These are phyloP conservation scores for Eupithecia subfuscata DNA, from an alignment of 2,888 invertebrate genomes.

Conservation along the genomic window DNA sequence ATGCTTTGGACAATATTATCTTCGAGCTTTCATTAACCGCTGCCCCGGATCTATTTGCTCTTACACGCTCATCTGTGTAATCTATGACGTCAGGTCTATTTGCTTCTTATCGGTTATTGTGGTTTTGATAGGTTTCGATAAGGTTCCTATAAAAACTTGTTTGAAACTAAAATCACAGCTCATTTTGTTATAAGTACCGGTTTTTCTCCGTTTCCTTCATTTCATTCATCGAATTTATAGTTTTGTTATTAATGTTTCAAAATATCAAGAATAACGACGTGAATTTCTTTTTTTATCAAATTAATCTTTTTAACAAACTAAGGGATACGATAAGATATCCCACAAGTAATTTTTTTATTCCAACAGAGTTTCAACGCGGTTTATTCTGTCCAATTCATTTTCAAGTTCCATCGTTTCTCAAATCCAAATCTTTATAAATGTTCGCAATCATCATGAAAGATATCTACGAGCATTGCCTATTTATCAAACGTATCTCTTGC, in stretches of 20 bases:
- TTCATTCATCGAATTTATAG: not conserved
- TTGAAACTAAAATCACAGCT: not conserved
- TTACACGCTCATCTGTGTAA: constrained; percentile 34
- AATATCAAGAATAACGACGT: not conserved
- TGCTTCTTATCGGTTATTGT: not conserved
- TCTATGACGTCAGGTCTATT: constrained; percentile 3
- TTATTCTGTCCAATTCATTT: not conserved
- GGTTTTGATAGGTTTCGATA: not conserved
- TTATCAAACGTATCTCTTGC: not conserved
- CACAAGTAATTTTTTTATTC: not conserved
- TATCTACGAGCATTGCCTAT: not conserved
- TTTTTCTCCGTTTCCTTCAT: not conserved
- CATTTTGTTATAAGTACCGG: not conserved
- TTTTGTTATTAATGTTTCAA: not conserved
- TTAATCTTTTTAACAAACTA: not conserved
- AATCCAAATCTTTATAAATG: not conserved
- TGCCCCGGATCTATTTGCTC: constrained; percentile 39
- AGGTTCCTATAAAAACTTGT: not conserved
- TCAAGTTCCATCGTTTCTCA: not conserved
- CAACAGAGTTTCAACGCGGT: not conserved
- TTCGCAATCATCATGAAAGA: not conserved
- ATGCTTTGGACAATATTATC: constrained; percentile 28
- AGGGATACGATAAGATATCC: not conserved
- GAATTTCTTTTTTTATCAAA: not conserved
- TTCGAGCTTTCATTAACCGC: constrained; percentile 32